Evolutionary conservation across 2,797 vertebrate species (phyloP).

Genomic region (Bucorvus abyssinicus): DNA sequence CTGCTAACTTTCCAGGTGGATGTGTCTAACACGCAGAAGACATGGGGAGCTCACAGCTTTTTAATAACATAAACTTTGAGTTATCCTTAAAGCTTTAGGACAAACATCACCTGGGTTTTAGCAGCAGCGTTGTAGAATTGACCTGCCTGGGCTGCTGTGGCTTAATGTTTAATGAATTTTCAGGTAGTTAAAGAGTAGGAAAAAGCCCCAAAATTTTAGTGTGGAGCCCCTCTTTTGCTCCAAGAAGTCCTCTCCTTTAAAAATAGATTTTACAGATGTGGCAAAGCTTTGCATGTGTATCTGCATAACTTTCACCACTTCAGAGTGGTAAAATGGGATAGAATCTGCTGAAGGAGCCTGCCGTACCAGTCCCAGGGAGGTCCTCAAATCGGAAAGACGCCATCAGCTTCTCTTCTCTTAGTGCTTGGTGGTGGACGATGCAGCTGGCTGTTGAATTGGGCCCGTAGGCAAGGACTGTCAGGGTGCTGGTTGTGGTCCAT

Average conservation of each 20-base stretch:
- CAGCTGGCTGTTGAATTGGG: conserved; percentile 41
- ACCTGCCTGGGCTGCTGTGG: background rate
- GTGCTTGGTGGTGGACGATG: conserved; percentile 56
- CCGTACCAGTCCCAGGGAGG: background rate
- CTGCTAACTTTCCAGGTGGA: background rate
- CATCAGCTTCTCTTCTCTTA: conserved; percentile 2
- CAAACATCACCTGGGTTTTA: background rate
- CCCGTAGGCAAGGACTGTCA: background rate
- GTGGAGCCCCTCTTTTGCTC: background rate
- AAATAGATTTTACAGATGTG: background rate
- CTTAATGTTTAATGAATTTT: background rate
- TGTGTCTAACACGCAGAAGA: background rate
- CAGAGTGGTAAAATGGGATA: accelerated
- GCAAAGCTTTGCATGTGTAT: background rate
- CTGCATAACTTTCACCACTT: background rate
- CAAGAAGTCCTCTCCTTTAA: background rate
- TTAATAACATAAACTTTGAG: background rate
- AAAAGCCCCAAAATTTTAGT: background rate
- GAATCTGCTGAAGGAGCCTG: background rate
- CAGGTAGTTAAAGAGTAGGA: background rate
- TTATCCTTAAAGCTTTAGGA: background rate
- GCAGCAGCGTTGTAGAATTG: background rate
- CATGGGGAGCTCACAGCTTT: background rate
- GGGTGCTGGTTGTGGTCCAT: conserved; percentile 61
- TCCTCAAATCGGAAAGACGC: conserved; percentile 39